phyloP scores from a whole-genome alignment of 2,797 vertebrate species.

The Acridotheres tristis region DNA sequence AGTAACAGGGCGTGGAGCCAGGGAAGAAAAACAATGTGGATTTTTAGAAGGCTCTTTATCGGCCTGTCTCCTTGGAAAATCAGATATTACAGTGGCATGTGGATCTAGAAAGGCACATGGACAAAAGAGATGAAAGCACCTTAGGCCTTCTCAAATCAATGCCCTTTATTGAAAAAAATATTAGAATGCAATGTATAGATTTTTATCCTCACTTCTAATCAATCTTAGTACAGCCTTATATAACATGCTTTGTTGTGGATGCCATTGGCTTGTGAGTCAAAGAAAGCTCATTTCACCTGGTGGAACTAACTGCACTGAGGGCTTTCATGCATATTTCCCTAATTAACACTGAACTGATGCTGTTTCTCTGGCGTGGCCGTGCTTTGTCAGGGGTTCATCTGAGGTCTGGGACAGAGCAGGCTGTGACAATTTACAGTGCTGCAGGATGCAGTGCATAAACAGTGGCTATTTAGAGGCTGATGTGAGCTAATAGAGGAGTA shows the following conservation, averaged over 20 bases:
- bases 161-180: background rate
- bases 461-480: background rate
- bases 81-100: background rate
- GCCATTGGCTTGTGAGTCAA: background rate
- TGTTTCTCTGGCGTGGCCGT: background rate
- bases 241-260: background rate
- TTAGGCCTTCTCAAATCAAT: background rate
- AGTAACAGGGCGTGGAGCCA: background rate
- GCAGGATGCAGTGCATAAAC: background rate
- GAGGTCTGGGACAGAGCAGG: background rate
- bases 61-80: background rate
- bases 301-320: background rate
- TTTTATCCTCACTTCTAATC: background rate
- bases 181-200: background rate
- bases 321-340: background rate
- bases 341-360: background rate
- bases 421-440: background rate
- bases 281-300: background rate
- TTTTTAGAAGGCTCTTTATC: background rate
- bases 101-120: background rate
- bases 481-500: background rate
- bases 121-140: background rate
- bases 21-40: background rate
- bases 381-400: background rate
- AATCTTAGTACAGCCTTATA: background rate